phyloP scores from a whole-genome alignment of 2,797 vertebrate genomes.

The Gephyroberyx darwinii region DNA sequence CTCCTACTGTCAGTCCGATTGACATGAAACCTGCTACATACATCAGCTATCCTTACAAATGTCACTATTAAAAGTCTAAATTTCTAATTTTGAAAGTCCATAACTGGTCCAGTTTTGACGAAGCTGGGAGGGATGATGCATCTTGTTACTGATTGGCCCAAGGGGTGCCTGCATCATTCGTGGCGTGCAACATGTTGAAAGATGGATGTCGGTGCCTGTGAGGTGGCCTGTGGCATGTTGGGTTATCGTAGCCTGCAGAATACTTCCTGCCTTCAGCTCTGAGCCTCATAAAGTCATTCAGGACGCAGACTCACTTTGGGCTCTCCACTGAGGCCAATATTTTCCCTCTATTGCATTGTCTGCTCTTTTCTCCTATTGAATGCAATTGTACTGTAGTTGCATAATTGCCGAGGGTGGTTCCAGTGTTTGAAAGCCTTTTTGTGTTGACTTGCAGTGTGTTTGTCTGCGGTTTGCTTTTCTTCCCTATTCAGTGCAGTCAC shows the following conservation, averaged over 20 bases:
- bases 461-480: slow-evolving; percentile 9
- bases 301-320: slow-evolving; percentile 20
- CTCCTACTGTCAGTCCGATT: no score
- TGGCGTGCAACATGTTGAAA: background rate
- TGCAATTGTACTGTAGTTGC: slow-evolving; percentile 29
- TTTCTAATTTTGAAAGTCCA: no score
- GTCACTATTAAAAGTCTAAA: no score
- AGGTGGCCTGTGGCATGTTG: background rate
- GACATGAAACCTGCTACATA: no score
- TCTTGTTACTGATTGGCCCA: no score
- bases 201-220: background rate
- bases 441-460: slow-evolving; percentile 29
- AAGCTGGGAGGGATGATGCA: no score
- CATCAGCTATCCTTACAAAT: no score
- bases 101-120: no score
- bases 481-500: slow-evolving; percentile 14
- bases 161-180: no score
- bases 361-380: slow-evolving; percentile 20
- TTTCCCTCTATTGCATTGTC: slow-evolving; percentile 1
- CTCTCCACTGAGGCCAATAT: background rate
- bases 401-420: slow-evolving; percentile 38
- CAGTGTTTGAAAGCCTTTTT: slow-evolving; percentile 27
- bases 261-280: background rate
- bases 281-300: slow-evolving; percentile 9
- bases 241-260: background rate